Base-by-base conservation (phyloP, 2,888 invertebrate genomes). In the Hypomecis punctinalis region DNA sequence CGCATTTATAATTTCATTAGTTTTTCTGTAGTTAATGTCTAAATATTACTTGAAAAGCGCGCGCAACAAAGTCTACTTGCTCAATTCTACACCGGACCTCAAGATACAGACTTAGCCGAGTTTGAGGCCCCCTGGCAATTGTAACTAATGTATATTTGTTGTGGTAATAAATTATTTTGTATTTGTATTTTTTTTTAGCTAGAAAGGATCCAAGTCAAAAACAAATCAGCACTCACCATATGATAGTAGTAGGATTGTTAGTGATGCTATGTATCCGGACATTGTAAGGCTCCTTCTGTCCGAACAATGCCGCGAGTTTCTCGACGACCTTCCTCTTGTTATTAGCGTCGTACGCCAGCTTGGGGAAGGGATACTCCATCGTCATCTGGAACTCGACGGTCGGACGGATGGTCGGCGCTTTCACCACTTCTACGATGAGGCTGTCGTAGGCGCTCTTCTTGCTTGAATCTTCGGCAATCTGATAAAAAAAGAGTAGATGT, bases 351-450 rank as follows among this genome's bases (percentile, higher is more conserved):
- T 95, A 94, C 0, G 94, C 94, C 70, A 97, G 96, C 42, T 94
- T 93, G 7, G 96, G 94, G 82, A 95, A 95, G 0, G 95, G 94
- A 52, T 95, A 94, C 71, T 96, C 96, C 79, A 98, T 89, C 0
- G 95, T 96, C 94, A 97, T 96, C 71, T 96, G 96, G 87, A 98
- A 97, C 81, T 97, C 96, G 0, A 97, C 95, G 23, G 95, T 96
- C 61, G 96, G 97, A 0, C 94, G 93, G 63, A 94, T 93, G 51
- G 94, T 93, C 0, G 94, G 94, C 0, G 95, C 94, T 61, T 94
- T 94, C 68, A 94, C 94, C 0, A 97, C 97, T 63, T 95, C 95
- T 2, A 97, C 97, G 64, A 96, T 95, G 10, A 96, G 88, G 62
- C 96, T 97, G 86, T 98, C 98, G 65, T 95, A 95, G 0, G 96